Conservation (phyloP, 2,113 vertebrate genomes). For the Emydura subglobosa region DNA sequence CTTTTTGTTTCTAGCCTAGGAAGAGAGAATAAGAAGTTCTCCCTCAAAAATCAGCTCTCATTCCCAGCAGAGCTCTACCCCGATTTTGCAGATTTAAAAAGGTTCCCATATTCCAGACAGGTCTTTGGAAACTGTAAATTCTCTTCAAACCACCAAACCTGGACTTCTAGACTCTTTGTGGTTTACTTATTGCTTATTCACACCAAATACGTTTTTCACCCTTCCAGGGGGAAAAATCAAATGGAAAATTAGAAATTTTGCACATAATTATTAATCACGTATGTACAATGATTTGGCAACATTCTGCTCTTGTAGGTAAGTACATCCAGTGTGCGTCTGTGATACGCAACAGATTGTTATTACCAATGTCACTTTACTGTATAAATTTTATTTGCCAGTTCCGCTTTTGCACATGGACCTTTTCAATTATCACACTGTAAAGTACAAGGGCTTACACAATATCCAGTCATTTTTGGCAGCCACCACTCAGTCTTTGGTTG, state of each 20-base stretch:
- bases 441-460: slow-evolving; percentile 64
- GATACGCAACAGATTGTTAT: slow-evolving; percentile 28
- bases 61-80: neutral
- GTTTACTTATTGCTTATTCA: neutral
- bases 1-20: neutral
- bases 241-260: neutral
- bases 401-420: slow-evolving; percentile 20
- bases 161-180: neutral
- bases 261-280: neutral
- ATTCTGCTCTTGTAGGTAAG: neutral
- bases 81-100: neutral
- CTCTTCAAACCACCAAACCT: neutral
- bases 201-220: neutral
- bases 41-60: neutral
- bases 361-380: slow-evolving; percentile 9
- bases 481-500: slow-evolving; percentile 46
- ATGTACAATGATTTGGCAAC: neutral
- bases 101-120: neutral
- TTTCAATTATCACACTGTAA: slow-evolving; percentile 40
- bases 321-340: neutral
- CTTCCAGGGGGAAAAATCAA: neutral
- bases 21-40: neutral
- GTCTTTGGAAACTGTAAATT: neutral
- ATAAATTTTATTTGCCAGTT: slow-evolving; percentile 55
- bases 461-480: slow-evolving; percentile 71